phyloP scores from a whole-genome alignment of 2,797 vertebrate species.

The Hozukius guyotensis region DNA sequence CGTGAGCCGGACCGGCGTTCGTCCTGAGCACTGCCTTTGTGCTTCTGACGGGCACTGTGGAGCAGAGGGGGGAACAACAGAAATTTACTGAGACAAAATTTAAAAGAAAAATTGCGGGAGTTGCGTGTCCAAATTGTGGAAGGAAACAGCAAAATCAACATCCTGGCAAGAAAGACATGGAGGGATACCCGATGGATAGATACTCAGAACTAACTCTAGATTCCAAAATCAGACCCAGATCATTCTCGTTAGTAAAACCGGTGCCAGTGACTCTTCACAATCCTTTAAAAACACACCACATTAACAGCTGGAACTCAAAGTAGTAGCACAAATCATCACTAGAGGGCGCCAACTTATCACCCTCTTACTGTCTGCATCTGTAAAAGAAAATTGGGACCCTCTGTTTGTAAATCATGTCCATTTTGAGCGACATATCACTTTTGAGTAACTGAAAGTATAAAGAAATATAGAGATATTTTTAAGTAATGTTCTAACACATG shows the following conservation, averaged over 20 bases:
- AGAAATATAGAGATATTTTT: not conserved
- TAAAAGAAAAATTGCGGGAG: accelerated
- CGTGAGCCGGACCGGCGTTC: conserved; percentile 87
- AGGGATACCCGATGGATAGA: not conserved
- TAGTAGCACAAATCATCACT: not conserved
- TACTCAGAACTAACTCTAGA: not conserved
- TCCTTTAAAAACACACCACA: not conserved
- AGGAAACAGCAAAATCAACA: not conserved
- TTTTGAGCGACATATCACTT: not conserved
- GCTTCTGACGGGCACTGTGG: conserved; percentile 92
- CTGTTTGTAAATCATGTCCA: not conserved
- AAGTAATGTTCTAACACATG: not conserved
- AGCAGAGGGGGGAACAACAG: not conserved
- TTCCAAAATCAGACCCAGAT: not conserved
- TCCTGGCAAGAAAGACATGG: not conserved
- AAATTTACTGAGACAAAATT: not conserved
- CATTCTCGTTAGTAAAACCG: not conserved
- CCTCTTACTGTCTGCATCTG: not conserved
- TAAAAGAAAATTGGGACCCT: not conserved
- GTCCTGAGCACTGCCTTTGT: conserved; percentile 84
- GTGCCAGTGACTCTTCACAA: not conserved
- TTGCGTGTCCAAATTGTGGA: not conserved
- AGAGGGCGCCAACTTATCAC: conserved; percentile 2
- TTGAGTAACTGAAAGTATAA: not conserved
- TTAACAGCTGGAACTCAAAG: not conserved